Evolutionary conservation across 1,140 invertebrate genomes (phyloP).

Genomic region (Achroia grisella): DNA sequence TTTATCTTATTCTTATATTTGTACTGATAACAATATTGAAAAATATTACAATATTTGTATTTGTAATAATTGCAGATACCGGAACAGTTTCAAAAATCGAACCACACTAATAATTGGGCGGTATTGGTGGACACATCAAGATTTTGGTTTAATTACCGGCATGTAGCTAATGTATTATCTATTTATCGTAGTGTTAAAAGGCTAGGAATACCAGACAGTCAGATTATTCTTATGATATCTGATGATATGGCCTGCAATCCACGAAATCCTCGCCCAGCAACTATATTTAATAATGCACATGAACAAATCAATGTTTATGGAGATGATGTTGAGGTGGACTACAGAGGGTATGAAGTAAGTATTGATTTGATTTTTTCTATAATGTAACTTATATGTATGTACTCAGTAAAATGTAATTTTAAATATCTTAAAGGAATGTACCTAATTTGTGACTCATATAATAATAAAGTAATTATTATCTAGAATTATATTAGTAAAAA

Average conservation of each 20-base stretch:
- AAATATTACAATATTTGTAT: not conserved
- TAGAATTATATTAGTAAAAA: too few relatives aligned
- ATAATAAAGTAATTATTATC: too few relatives aligned
- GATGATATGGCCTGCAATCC: slow-evolving; percentile 99
- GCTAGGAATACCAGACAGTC: slow-evolving; percentile 96
- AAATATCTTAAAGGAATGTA: too few relatives aligned
- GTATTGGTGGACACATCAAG: slow-evolving; percentile 98
- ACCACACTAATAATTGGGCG: slow-evolving; percentile 99
- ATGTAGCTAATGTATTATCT: slow-evolving; percentile 98
- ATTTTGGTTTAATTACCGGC: slow-evolving; percentile 99
- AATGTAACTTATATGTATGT: too few relatives aligned
- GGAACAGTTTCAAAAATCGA: slow-evolving; percentile 63
- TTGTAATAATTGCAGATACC: slow-evolving; percentile 46
- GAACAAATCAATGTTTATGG: slow-evolving; percentile 99
- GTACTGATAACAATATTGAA: too few relatives aligned
- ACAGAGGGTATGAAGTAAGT: slow-evolving; percentile 95
- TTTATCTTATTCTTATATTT: too few relatives aligned
- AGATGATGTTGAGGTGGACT: slow-evolving; percentile 99
- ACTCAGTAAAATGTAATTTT: too few relatives aligned
- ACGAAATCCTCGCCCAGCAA: slow-evolving; percentile 97
- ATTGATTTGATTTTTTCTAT: not conserved
- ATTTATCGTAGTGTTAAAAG: slow-evolving; percentile 98
- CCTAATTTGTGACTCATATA: too few relatives aligned
- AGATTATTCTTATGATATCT: slow-evolving; percentile 98
- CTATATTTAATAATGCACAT: slow-evolving; percentile 98